Conservation (phyloP, 2,888 invertebrate species). For the Hypomecis atomaria region DNA sequence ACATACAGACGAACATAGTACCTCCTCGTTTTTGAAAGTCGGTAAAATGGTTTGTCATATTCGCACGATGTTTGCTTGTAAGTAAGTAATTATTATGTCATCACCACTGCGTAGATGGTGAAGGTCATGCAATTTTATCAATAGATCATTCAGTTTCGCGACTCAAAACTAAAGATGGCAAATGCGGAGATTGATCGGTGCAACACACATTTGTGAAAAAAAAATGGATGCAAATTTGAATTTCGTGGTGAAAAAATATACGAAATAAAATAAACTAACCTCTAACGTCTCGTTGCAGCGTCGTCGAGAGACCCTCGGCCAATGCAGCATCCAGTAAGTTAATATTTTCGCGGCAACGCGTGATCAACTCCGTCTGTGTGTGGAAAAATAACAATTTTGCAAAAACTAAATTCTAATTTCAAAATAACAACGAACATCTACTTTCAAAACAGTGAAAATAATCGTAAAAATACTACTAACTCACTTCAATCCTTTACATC, state of each 20-base stretch:
- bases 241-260: not conserved
- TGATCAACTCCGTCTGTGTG: constrained; percentile 92
- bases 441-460: constrained; percentile 5
- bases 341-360: constrained; percentile 94
- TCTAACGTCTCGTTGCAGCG: constrained; percentile 85
- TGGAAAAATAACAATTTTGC: constrained; percentile 50
- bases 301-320: constrained; percentile 81
- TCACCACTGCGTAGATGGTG: too few species aligned
- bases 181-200: too few species aligned
- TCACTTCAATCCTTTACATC: constrained; percentile 50
- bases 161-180: too few species aligned
- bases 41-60: too few species aligned
- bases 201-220: not conserved
- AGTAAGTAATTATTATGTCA: too few species aligned
- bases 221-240: not conserved
- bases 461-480: constrained; percentile 46
- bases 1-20: too few species aligned
- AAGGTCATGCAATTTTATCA: too few species aligned
- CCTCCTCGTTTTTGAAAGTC: too few species aligned
- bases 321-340: constrained; percentile 90
- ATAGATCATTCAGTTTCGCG: too few species aligned
- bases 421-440: constrained; percentile 7
- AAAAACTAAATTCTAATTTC: constrained; percentile 7
- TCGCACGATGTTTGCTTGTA: too few species aligned
- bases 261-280: constrained; percentile 71